Base-by-base conservation (phyloP, 2,888 invertebrate genomes). In the Tetranychus truncatus region DNA sequence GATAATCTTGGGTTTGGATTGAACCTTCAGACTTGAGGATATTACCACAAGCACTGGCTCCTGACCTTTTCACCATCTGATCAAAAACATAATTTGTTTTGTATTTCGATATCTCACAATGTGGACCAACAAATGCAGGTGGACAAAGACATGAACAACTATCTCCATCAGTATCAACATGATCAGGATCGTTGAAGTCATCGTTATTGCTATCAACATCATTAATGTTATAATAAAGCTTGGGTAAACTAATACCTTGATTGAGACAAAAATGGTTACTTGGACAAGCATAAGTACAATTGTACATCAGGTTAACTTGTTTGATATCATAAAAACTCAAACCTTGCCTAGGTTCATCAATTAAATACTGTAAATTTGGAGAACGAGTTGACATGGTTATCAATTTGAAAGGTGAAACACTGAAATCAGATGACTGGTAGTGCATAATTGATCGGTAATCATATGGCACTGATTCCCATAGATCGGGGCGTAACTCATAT, bases 361-460 rank as follows among this genome's bases (percentile, higher is more conserved):
- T 72, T 9, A 72, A 34, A 34, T 45, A 72, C 2, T 72, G 72
- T 34, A 72, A 11, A 24, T 20, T 45, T 0, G 72, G 72, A 18
- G 15, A 18, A 15, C 34, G 21, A 15, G 72, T 44, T 6, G 44
- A 44, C 72, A 72, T 72, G 1, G 72, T 72, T 9, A 72, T 44
- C 11, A 20, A 34, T 11, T 20, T 34, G 20, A 44, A 72, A 15
- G 72, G 46, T 9, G 34, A 20, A 9, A 46, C 6, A 45, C 45
- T 45, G 46, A 72, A 72, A 72, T 46, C 72, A 11, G 45, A 72
- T 18, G 72, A 72, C 18, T 45, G 72, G 20, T 72, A 72, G 18
- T 72, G 72, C 72, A 72, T 72, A 20, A 72, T 46, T 24, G 72
- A 72, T 44, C 46, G 72, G n/a, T 72, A 72, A 20, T 72, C 72